phyloP scores from a whole-genome alignment of 2,888 invertebrate genomes.

The Elmis aenea region DNA sequence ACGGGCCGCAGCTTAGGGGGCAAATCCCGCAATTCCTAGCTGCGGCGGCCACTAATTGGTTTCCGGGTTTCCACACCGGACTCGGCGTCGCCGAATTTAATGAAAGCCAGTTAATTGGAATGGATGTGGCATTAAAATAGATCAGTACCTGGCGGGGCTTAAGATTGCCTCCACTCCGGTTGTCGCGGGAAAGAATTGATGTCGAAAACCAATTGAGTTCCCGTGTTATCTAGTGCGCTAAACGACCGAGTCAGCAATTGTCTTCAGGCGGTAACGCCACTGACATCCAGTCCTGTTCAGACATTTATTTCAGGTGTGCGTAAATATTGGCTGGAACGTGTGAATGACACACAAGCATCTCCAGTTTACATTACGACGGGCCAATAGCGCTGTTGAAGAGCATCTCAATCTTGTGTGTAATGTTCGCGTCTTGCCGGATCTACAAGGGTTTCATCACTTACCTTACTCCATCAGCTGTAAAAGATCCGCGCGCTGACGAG shows the following conservation, averaged over 20 bases:
- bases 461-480: constrained; percentile 17
- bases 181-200: constrained; percentile 28
- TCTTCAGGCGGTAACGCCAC: constrained; percentile 21
- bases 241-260: constrained; percentile 29
- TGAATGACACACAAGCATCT: constrained; percentile 26
- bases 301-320: constrained; percentile 30
- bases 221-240: constrained; percentile 25
- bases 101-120: constrained; percentile 37
- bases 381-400: constrained; percentile 23
- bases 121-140: constrained; percentile 34
- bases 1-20: constrained; percentile 21
- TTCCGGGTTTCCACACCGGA: constrained; percentile 25
- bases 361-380: constrained; percentile 23
- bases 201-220: constrained; percentile 28
- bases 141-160: constrained; percentile 28
- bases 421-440: constrained; percentile 19
- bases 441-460: constrained; percentile 24
- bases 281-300: constrained; percentile 17
- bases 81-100: constrained; percentile 28
- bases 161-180: constrained; percentile 23
- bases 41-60: constrained; percentile 29
- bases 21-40: constrained; percentile 27
- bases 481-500: too few species aligned
- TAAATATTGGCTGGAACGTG: constrained; percentile 26
- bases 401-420: constrained; percentile 23